Evolutionary conservation across 2,113 vertebrate species (phyloP).

Genomic region (Lucifuga dentata): DNA sequence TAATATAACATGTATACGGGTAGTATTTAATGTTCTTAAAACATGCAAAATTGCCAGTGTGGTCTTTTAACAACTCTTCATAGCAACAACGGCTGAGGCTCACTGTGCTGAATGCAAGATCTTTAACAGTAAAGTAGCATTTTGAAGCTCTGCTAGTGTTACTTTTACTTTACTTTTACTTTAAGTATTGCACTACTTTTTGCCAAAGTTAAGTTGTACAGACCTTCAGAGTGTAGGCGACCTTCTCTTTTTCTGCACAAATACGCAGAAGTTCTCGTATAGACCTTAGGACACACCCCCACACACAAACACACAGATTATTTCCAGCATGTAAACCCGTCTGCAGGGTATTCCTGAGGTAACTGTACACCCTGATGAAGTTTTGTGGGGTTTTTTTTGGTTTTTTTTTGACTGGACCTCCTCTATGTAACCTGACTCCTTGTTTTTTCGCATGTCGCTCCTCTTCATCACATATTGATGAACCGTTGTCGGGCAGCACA

Average conservation of each 20-base stretch:
- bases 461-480: slow-evolving; percentile 34
- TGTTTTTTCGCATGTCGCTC: background rate
- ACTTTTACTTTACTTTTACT: too few species aligned
- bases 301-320: slow-evolving; percentile 8
- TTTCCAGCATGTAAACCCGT: background rate
- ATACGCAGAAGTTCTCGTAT: slow-evolving; percentile 73
- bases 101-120: too few species aligned
- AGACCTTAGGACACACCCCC: slow-evolving; percentile 57
- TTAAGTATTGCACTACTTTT: too few species aligned
- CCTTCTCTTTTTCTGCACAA: slow-evolving; percentile 71
- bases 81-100: too few species aligned
- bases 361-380: slow-evolving; percentile 4
- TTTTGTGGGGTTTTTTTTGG: too few species aligned
- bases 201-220: too few species aligned
- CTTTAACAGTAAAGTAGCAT: too few species aligned
- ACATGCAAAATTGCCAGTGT: too few species aligned
- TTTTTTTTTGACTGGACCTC: background rate
- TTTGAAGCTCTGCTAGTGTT: too few species aligned
- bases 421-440: slow-evolving; percentile 35
- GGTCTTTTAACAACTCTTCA: too few species aligned
- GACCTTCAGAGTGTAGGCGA: slow-evolving; percentile 76
- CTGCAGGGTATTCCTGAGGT: background rate
- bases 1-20: too few species aligned
- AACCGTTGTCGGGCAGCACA: slow-evolving; percentile 1
- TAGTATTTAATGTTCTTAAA: too few species aligned